A percentile compares a stretch with the other conserved stretches of the same genome.
Conservation (phyloP, 2,113 vertebrate genomes). For the Morone saxatilis region DNA sequence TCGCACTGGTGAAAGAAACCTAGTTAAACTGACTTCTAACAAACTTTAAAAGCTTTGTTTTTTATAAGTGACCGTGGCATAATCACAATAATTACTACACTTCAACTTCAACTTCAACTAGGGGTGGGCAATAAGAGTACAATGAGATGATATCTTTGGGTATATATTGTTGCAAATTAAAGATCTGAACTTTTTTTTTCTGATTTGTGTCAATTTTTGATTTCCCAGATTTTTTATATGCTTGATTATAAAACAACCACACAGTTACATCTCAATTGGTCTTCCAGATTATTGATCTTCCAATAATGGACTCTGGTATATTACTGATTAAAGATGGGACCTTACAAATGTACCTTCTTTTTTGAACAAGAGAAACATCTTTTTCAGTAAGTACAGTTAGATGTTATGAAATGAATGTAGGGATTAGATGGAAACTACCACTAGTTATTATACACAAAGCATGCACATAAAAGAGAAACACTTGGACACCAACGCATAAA, state of each 20-base stretch:
- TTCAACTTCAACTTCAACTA: no score
- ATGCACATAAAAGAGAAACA: slow-evolving; percentile 19
- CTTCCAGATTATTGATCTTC: no score
- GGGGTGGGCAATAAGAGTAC: no score
- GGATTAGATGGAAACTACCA: slow-evolving; percentile 22
- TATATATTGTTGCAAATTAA: no score
- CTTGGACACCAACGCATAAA: slow-evolving; percentile 20
- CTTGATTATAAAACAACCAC: no score
- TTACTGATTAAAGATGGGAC: background rate
- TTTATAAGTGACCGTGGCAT: background rate
- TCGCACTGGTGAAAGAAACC: background rate
- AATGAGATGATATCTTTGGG: no score
- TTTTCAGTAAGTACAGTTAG: background rate
- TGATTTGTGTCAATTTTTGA: no score
- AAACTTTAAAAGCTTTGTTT: background rate
- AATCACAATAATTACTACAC: background rate
- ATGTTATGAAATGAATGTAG: slow-evolving; percentile 5
- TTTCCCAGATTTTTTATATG: no score
- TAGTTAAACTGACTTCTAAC: background rate
- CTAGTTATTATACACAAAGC: slow-evolving; percentile 32
- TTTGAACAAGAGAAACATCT: background rate
- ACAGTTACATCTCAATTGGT: no score
- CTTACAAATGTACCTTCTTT: background rate
- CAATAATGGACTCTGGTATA: background rate
- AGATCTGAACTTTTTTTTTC: no score